phyloP scores from a whole-genome alignment of 2,888 invertebrate genomes.

The Parelbella ahira region DNA sequence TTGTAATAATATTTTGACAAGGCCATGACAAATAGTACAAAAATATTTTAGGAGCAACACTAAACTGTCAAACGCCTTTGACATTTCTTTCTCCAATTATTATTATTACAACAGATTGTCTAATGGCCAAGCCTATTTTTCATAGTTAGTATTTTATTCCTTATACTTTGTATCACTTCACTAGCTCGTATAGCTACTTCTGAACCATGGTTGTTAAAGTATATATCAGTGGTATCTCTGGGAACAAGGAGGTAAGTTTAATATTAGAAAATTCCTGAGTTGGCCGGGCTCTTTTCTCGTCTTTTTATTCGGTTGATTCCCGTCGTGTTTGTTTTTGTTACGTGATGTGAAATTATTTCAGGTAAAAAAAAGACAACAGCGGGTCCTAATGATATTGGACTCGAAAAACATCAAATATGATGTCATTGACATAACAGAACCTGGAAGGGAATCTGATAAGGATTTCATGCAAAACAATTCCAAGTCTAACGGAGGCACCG shows the following conservation, averaged over 20 bases:
- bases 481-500: conserved; percentile 86
- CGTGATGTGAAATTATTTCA: conserved; percentile 70
- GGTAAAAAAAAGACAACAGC: conserved; percentile 98
- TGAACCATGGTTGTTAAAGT: conserved; percentile 92
- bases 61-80: conserved; percentile 15
- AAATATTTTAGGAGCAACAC: not conserved
- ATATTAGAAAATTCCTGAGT: conserved; percentile 63
- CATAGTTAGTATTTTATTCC: conserved; percentile 51
- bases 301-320: conserved; percentile 63
- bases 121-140: conserved; percentile 78
- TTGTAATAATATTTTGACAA: too few species aligned
- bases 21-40: too few species aligned
- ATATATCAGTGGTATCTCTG: conserved; percentile 95
- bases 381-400: conserved; percentile 95
- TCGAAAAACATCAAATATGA: conserved; percentile 94
- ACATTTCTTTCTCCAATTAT: conserved; percentile 39
- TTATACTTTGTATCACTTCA: conserved; percentile 51
- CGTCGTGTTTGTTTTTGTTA: conserved; percentile 59
- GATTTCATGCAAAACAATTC: conserved; percentile 95
- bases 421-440: conserved; percentile 96
- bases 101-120: conserved; percentile 61
- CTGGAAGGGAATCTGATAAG: conserved; percentile 92
- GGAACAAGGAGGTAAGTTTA: conserved; percentile 93
- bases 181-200: conserved; percentile 43
- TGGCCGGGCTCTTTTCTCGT: conserved; percentile 58